phyloP scores from a whole-genome alignment of 1,140 invertebrate genomes.

The Fopius arisanus region DNA sequence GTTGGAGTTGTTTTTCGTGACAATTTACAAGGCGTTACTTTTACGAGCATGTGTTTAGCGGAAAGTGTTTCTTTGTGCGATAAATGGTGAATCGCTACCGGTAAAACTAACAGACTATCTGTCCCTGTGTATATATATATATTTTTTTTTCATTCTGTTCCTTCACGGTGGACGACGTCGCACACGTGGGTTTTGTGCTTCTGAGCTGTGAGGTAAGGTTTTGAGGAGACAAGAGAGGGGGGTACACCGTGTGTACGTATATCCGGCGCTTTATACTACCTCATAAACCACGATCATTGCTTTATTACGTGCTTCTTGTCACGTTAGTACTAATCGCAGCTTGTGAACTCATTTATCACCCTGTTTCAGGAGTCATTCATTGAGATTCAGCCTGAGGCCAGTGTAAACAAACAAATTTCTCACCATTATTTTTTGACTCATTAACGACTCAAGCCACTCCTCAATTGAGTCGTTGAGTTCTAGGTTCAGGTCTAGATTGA shows the following conservation, averaged over 20 bases:
- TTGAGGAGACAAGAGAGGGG: not conserved
- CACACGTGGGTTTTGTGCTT: not conserved
- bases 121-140: not conserved
- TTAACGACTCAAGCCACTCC: too few relatives aligned
- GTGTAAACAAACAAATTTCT: too few relatives aligned
- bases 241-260: constrained; percentile 33
- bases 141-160: not conserved
- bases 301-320: constrained; percentile 57
- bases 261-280: constrained; percentile 46
- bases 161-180: not conserved
- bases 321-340: constrained; percentile 58
- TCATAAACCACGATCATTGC: constrained; percentile 63
- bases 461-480: too few relatives aligned
- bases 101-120: not conserved
- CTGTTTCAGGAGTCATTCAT: constrained; percentile 22
- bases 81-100: constrained; percentile 37
- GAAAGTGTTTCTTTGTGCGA: constrained; percentile 49
- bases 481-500: too few relatives aligned
- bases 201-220: constrained; percentile 24
- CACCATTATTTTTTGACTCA: not conserved
- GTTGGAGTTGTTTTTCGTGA: not conserved
- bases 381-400: not conserved
- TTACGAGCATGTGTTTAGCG: constrained; percentile 36
- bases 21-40: constrained; percentile 52
- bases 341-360: constrained; percentile 59